A percentile compares a stretch with the other conserved stretches of the same genome.
Conservation (phyloP, 1,140 invertebrate genomes). For the Drosophila murphyi region DNA sequence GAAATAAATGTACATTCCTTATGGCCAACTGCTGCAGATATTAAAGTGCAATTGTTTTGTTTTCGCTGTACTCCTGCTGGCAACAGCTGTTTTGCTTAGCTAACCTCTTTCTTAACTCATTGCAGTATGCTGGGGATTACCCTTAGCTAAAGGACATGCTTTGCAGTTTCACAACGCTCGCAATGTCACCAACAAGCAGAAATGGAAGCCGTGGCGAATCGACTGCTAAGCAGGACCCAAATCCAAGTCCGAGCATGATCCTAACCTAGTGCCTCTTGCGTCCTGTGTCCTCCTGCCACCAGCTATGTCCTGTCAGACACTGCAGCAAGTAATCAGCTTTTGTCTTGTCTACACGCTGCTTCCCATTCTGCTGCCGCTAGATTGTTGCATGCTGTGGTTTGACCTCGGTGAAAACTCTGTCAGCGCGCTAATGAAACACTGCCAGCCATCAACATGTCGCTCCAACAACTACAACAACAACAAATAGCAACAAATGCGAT, state of each 20-base stretch:
- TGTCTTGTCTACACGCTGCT: conserved; percentile 48
- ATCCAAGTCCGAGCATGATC: conserved; percentile 15
- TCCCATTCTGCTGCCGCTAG: not conserved
- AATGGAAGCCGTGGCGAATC: conserved; percentile 58
- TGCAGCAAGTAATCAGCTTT: conserved; percentile 76
- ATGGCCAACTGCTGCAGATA: conserved; percentile 17
- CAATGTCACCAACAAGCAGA: conserved; percentile 71
- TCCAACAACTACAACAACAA: conserved; percentile 44
- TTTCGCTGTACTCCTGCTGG: conserved; percentile 25
- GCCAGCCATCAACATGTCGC: conserved; percentile 51
- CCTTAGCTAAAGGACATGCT: conserved; percentile 64
- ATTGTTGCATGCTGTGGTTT: conserved; percentile 61
- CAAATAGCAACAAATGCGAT: conserved; percentile 39
- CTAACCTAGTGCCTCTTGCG: conserved; percentile 31
- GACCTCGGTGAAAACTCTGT: conserved; percentile 55
- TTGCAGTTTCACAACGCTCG: conserved; percentile 65
- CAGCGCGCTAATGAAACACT: conserved; percentile 75
- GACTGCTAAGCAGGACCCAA: conserved; percentile 40
- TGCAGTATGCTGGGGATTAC: conserved; percentile 40
- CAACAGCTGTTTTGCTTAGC: conserved; percentile 68
- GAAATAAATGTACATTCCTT: conserved; percentile 53
- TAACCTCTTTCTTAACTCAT: conserved; percentile 48
- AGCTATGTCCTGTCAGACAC: conserved; percentile 66
- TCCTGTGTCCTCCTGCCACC: not conserved
- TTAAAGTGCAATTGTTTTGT: conserved; percentile 20